phyloP scores from a whole-genome alignment of 2,113 vertebrate genomes.

The Solea senegalensis region DNA sequence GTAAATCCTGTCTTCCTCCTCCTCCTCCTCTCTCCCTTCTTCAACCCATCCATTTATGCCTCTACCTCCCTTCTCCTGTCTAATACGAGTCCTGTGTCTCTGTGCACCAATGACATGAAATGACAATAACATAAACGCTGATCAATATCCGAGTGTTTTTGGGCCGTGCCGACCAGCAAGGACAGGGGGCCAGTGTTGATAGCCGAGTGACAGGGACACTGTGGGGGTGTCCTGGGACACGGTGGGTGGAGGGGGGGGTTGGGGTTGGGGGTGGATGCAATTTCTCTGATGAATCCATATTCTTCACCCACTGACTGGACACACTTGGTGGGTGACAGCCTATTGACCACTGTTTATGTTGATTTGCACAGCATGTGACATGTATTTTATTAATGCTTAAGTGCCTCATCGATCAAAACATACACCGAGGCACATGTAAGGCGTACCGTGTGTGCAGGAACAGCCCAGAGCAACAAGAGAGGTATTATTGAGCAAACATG shows the following conservation, averaged over 20 bases:
- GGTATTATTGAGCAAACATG: conserved; percentile 17
- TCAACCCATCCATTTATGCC: neutral
- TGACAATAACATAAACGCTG: conserved; percentile 40
- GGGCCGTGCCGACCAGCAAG: conserved; percentile 6
- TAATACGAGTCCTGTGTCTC: conserved; percentile 31
- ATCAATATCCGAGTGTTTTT: conserved; percentile 44
- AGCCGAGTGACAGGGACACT: conserved; percentile 49
- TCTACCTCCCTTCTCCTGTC: neutral
- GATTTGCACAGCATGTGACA: conserved; percentile 22
- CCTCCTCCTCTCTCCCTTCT: conserved; percentile 4
- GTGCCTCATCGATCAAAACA: conserved; percentile 12
- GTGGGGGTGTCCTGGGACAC: conserved; percentile 18
- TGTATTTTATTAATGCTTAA: conserved; percentile 28
- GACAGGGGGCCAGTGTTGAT: conserved; percentile 34
- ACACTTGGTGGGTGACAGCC: conserved; percentile 27
- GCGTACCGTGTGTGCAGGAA: conserved; percentile 3
- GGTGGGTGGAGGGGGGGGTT: neutral
- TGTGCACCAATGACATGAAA: conserved; percentile 50
- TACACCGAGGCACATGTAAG: neutral
- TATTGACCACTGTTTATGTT: conserved; percentile 37
- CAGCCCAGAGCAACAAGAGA: conserved; percentile 2
- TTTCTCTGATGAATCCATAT: conserved; percentile 50
- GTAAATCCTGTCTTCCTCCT: neutral
- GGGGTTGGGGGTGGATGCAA: neutral
- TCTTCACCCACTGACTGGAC: conserved; percentile 16